Evolutionary conservation across 2,113 vertebrate genomes (phyloP).

Genomic region (Xiphophorus hellerii): DNA sequence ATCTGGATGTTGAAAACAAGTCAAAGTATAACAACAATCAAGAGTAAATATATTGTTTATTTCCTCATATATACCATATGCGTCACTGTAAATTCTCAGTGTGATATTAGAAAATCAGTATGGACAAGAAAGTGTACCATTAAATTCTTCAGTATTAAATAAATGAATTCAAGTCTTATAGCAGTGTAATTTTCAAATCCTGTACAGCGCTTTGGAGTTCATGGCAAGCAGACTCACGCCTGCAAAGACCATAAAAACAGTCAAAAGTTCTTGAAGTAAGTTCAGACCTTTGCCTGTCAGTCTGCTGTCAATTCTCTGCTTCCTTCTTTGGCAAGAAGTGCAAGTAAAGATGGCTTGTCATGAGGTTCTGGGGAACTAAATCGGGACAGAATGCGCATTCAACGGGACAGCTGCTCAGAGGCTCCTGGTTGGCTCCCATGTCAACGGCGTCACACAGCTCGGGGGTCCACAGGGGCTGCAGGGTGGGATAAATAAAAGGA

Average conservation of each 20-base stretch:
- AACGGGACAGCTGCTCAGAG: slow-evolving; percentile 79
- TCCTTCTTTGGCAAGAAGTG: slow-evolving; percentile 86
- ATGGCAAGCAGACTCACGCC: slow-evolving; percentile 35
- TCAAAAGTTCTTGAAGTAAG: slow-evolving; percentile 49
- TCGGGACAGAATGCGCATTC: slow-evolving; percentile 95
- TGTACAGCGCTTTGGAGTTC: slow-evolving; percentile 59
- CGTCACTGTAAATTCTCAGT: slow-evolving; percentile 51
- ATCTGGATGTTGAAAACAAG: slow-evolving; percentile 20
- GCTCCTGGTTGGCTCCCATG: slow-evolving; percentile 78
- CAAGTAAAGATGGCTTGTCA: slow-evolving; percentile 95
- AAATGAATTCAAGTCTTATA: slow-evolving; percentile 77
- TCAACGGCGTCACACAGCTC: slow-evolving; percentile 78
- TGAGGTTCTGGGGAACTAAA: slow-evolving; percentile 88
- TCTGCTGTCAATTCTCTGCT: slow-evolving; percentile 78
- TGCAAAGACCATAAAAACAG: slow-evolving; percentile 41
- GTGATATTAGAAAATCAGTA: slow-evolving; percentile 61
- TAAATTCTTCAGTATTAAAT: slow-evolving; percentile 78
- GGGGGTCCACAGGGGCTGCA: slow-evolving; percentile 91
- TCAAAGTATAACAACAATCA: slow-evolving; percentile 38
- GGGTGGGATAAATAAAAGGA: slow-evolving; percentile 58
- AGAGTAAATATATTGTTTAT: slow-evolving; percentile 71
- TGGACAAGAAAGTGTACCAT: slow-evolving; percentile 68
- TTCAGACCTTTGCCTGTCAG: slow-evolving; percentile 45
- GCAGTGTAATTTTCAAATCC: slow-evolving; percentile 71
- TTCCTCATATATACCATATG: slow-evolving; percentile 55